Evolutionary conservation across 2,797 vertebrate genomes (phyloP), one percentile per base, ranked within the genome.

Genomic region (Coregonus suidteri): DNA sequence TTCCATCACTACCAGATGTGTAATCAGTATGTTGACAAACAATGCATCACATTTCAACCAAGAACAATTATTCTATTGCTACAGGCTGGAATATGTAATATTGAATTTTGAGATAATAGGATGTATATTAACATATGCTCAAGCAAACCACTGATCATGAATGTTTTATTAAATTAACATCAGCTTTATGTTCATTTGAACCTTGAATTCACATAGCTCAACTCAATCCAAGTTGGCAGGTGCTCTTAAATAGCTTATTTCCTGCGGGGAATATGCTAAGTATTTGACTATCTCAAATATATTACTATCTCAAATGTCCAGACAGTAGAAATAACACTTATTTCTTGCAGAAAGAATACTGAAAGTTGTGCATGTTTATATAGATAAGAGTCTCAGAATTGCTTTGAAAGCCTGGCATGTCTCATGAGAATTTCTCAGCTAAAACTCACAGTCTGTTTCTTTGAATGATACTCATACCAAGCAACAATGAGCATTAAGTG

Each of bases 371-470:
- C 87, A 87, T 90, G 89, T 84, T 90, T 86, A 79, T 84, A 84
- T 83, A 90, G 88, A 92, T 92, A 91, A 88, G 86, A 84, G 87
- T 91, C 86, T 86, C 85, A 89, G 88, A 90, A 84, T 90, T 80
- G 85, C 88, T 89, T 87, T 87, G 88, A 87, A 90, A 85, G 87
- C 86, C 86, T 87, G 85, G 79, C 85, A 89, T 90, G 89, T 91
- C 77, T 72, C 90, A 83, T 74, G 85, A 84, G 87, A 89, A 86
- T 88, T 87, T 83, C 83, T 87, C 78, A 47, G 74, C 86, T 76
- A 79, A 82, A 83, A 88, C 85, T 89, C 86, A 88, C 86, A 88
- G 80, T 88, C 87, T 91, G 85, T 90, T 88, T 90, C 82, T 87
- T 82, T 73, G 75, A 86, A 88, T 88, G 79, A 88, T 87, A 84